phyloP scores from a whole-genome alignment of 2,113 vertebrate species.

The Hydrochoerus hydrochaeris region DNA sequence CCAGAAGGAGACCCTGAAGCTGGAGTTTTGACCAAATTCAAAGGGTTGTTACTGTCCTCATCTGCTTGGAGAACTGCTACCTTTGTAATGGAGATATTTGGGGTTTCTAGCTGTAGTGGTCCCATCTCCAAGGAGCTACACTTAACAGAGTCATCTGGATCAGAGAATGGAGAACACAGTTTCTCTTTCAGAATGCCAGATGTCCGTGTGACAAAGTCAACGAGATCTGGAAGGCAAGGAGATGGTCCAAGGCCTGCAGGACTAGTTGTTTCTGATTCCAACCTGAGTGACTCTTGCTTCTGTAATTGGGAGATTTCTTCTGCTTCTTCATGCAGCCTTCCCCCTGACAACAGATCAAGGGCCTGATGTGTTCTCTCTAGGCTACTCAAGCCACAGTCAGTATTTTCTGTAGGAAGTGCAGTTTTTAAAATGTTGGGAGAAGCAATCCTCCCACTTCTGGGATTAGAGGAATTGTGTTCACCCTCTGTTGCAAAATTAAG shows the following conservation, averaged over 20 bases:
- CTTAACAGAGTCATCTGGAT: conserved; percentile 52
- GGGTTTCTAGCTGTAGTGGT: conserved; percentile 77
- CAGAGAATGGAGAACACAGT: conserved; percentile 76
- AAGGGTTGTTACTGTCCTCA: conserved; percentile 67
- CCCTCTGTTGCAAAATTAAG: conserved; percentile 73
- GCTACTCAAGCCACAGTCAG: conserved; percentile 68
- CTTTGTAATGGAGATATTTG: conserved; percentile 66
- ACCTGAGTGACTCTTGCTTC: conserved; percentile 74
- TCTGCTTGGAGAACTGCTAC: conserved; percentile 63
- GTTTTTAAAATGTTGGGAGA: conserved; percentile 76
- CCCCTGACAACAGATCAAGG: conserved; percentile 79
- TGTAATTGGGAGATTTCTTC: conserved; percentile 78
- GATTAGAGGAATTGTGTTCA: conserved; percentile 73
- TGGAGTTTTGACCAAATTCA: conserved; percentile 61
- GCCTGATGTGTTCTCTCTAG: conserved; percentile 78
- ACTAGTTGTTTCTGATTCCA: conserved; percentile 76
- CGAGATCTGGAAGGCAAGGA: conserved; percentile 80
- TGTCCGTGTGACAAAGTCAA: conserved; percentile 80
- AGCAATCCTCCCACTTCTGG: conserved; percentile 70
- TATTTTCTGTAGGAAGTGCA: conserved; percentile 77
- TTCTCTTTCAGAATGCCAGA: conserved; percentile 81
- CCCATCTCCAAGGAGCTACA: conserved; percentile 72
- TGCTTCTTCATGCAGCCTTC: conserved; percentile 79
- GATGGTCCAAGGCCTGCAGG: conserved; percentile 76
- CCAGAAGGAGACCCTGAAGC: conserved; percentile 62